phyloP scores from a whole-genome alignment of 2,888 invertebrate genomes.

The Epirrita christyi region DNA sequence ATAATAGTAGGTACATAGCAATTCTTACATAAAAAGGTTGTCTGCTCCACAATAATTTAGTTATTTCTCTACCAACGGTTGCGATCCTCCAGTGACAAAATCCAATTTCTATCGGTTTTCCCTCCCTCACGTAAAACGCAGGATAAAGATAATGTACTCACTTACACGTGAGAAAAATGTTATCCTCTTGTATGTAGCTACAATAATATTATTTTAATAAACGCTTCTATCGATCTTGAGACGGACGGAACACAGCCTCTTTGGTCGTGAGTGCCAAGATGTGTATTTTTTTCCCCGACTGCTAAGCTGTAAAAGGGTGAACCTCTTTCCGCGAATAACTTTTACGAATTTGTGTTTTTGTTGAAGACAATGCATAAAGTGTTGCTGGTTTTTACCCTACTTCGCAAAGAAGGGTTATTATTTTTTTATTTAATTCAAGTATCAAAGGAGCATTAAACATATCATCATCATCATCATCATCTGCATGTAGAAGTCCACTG shows the following conservation, averaged over 20 bases:
- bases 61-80: neutral
- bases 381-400: conserved; percentile 14
- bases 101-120: conserved; percentile 18
- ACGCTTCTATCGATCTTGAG: conserved; percentile 22
- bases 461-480: too few relatives aligned
- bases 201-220: conserved; percentile 34
- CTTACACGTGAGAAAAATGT: conserved; percentile 31
- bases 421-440: too few relatives aligned
- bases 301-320: conserved; percentile 11
- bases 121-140: conserved; percentile 27
- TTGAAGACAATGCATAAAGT: conserved; percentile 21
- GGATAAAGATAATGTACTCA: conserved; percentile 31
- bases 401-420: neutral
- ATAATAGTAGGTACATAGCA: too few relatives aligned
- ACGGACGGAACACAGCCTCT: conserved; percentile 7
- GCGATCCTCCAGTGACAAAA: conserved; percentile 2
- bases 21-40: too few relatives aligned
- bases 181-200: conserved; percentile 21
- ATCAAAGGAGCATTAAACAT: too few relatives aligned
- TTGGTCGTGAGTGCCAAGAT: conserved; percentile 13
- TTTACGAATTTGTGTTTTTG: conserved; percentile 19
- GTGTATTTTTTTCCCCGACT: conserved; percentile 29
- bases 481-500: too few relatives aligned
- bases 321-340: conserved; percentile 12
- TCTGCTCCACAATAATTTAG: too few relatives aligned